phyloP scores from a whole-genome alignment of 2,797 vertebrate genomes.

The Emydoidea blandingii region DNA sequence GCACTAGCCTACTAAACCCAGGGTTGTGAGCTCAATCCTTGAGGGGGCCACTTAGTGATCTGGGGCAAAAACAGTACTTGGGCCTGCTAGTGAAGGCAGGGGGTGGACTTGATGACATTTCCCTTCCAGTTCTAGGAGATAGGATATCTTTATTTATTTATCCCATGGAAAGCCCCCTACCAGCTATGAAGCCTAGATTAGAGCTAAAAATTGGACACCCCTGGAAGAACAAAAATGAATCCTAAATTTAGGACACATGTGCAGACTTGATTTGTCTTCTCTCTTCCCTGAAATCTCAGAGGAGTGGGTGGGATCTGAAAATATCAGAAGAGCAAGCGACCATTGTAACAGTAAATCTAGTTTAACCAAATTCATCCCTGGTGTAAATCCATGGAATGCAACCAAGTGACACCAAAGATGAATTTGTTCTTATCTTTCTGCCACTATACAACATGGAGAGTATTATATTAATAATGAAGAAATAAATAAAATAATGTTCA shows the following conservation, averaged over 20 bases:
- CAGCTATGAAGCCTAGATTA: neutral
- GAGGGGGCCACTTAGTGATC: too few relatives aligned
- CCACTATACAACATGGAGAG: slow-evolving; percentile 14
- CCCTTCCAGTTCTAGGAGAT: too few relatives aligned
- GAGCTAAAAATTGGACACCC: slow-evolving; percentile 11
- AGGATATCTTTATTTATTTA: too few relatives aligned
- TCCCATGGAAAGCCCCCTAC: neutral
- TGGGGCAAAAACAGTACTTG: too few relatives aligned
- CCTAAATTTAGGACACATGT: neutral
- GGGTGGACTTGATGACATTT: too few relatives aligned
- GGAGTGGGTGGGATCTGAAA: neutral
- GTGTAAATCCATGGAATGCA: slow-evolving; percentile 15
- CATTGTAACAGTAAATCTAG: neutral
- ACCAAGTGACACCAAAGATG: neutral
- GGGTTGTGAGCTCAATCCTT: too few relatives aligned
- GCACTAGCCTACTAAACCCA: too few relatives aligned
- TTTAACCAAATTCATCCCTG: slow-evolving; percentile 11
- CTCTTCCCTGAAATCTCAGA: neutral
- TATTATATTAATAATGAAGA: slow-evolving; percentile 58
- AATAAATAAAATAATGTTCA: slow-evolving; percentile 70
- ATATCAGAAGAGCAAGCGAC: neutral
- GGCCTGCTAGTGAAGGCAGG: too few relatives aligned
- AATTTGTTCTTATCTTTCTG: slow-evolving; percentile 66
- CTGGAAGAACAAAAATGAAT: slow-evolving; percentile 13
- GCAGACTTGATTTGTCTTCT: neutral